Evolutionary conservation across 2,797 vertebrate genomes (phyloP), one percentile per base, ranked within the genome.

Genomic region (Nyctibius grandis): DNA sequence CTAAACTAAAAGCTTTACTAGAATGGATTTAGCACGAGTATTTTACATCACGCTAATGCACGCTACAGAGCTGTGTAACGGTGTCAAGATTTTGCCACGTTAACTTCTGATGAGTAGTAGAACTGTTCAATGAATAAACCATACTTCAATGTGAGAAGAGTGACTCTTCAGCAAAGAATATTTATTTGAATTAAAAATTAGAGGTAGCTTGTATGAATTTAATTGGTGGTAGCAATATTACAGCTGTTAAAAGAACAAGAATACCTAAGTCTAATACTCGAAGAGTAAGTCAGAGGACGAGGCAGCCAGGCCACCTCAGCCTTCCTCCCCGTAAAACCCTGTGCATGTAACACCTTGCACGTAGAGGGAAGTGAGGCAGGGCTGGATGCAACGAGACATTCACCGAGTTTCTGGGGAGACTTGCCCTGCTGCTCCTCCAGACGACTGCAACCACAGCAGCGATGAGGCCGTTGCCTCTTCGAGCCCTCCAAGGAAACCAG

Each of bases 281-380:
- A 50, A 56, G 23, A 75, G 10, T 31, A 57, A n/a, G 44, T 17
- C 11, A 9, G 23, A 50, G 22, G 28, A 21, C 38, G 47, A 65
- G 59, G 51, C 57, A 82, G 13, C 26, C 44, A 20, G n/a, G 70
- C 6, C 64, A n/a, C 33, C 16, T 22, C 56, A 33, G 22, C 25
- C 38, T 16, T 34, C 23, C 31, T 57, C n/a, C 25, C 50, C 12
- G 2, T 10, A 38, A 75, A 63, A 20, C 5, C n/a, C 19, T 33
- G 33, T 1, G 6, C 44, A 25, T 5, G 0, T 6, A 38, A 50
- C 44, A 65, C 18, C 57, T 11, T 28, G 40, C 18, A 11, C 0
- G 0, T 36, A 31, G 65, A 10, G 22, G 34, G 56, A 60, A 53
- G n/a, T 2, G 25, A 76, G 38, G 40, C 17, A 8, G 44, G 50